phyloP scores from a whole-genome alignment of 2,888 invertebrate genomes.

The Hetaerina titia region DNA sequence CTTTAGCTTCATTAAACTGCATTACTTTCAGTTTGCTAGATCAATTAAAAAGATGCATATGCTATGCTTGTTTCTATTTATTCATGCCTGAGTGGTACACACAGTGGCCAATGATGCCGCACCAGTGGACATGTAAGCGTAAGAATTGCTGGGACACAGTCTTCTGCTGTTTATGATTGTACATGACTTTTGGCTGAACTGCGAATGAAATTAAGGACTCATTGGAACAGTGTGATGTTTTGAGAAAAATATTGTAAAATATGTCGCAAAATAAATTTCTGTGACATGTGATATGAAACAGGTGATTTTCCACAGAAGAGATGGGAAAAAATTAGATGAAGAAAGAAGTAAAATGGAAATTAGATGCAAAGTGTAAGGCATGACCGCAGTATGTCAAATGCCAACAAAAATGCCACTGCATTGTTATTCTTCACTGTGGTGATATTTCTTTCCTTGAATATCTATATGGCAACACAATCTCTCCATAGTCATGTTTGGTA shows the following conservation, averaged over 20 bases:
- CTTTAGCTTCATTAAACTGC: constrained; percentile 8
- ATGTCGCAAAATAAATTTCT: too few species aligned
- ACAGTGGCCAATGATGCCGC: constrained; percentile 1
- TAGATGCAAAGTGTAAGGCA: too few species aligned
- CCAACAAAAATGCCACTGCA: too few species aligned
- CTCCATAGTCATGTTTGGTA: too few species aligned
- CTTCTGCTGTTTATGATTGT: background rate
- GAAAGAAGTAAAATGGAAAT: too few species aligned
- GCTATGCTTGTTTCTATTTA: background rate
- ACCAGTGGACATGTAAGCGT: constrained; percentile 8
- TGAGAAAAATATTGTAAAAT: background rate
- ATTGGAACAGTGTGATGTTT: background rate
- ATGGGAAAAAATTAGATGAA: too few species aligned
- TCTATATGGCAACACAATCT: too few species aligned
- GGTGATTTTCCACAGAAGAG: too few species aligned
- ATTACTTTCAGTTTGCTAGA: background rate
- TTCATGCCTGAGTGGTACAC: constrained; percentile 5
- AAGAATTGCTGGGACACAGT: background rate
- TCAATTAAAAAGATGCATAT: background rate
- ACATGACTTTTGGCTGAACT: background rate
- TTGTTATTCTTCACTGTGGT: too few species aligned
- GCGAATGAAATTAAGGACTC: background rate
- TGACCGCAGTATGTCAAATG: too few species aligned
- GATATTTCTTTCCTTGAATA: too few species aligned
- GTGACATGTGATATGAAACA: too few species aligned